Evolutionary conservation across 2,113 vertebrate genomes (phyloP).

Genomic region (Porphyrio hochstetteri): DNA sequence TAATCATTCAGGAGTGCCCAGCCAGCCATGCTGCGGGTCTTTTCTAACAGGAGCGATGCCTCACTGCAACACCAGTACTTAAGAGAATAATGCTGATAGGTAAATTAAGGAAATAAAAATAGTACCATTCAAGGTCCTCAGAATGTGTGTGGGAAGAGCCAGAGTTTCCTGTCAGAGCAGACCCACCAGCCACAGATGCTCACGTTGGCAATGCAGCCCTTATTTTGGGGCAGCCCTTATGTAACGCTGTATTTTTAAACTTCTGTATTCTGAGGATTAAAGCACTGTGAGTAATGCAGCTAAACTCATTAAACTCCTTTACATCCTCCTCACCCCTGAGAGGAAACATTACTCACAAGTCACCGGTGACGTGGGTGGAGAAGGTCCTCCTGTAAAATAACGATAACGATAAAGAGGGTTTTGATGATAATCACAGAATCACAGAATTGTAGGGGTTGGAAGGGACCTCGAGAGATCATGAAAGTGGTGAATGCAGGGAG

Average conservation of each 20-base stretch:
- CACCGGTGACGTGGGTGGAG: neutral
- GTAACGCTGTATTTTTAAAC: conserved; percentile 15
- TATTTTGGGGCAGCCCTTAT: conserved; percentile 40
- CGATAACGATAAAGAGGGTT: neutral
- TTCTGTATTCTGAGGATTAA: conserved; percentile 11
- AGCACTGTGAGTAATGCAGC: conserved; percentile 25
- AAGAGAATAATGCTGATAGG: neutral
- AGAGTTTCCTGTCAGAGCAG: conserved; percentile 15
- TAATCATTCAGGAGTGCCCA: neutral
- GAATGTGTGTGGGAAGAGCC: neutral
- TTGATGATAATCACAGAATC: neutral
- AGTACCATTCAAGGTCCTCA: neutral
- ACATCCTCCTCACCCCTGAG: neutral
- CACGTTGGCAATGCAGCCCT: neutral
- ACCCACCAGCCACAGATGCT: neutral
- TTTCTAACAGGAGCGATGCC: neutral
- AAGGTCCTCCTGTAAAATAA: neutral
- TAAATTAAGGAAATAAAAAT: conserved; percentile 20
- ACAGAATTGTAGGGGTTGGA: too few relatives aligned
- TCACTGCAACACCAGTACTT: neutral
- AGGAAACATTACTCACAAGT: neutral
- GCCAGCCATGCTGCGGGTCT: neutral
- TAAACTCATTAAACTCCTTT: conserved; percentile 40
- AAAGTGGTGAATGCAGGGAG: neutral
- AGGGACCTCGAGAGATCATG: too few relatives aligned